Base-by-base conservation (phyloP, 2,797 vertebrate species). In the Heliangelus exortis region DNA sequence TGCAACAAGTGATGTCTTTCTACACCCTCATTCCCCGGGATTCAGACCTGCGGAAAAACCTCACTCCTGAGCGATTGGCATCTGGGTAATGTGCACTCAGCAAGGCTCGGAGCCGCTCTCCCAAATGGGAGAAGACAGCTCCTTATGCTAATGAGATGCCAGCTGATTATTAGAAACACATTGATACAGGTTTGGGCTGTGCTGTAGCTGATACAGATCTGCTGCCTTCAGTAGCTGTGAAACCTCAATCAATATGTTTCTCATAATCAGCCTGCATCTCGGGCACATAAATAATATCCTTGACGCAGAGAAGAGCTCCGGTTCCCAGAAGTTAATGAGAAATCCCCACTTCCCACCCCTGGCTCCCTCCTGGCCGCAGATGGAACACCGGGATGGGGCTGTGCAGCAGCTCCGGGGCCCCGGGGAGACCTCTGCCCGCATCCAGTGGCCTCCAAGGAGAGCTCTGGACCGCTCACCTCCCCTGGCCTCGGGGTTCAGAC, bases 151-250 rank as follows among this genome's bases (percentile, higher is more conserved):
- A 98, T 96, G 97, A 97, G 95, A 96, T 97, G 97, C 95, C 94
- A 96, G 95, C 93, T 97, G 97, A 96, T 97, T 96, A 98, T 97
- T 97, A 96, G 97, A 97, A 97, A 95, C 97, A 98, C 94, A 97
- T 97, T 97, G 97, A 94, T 93, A 80, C 92, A 94, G 95, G 94
- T 93, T 95, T 92, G 96, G 92, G 95, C 39, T 78, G 87, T 83
- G 61, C 73, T 77, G 84, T 89, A 97, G 94, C 96, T 93, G 97
- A 97, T 97, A 97, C 65, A 73, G 58, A 97, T 96, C 95, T 96
- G 91, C 93, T 93, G 96, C 68, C 92, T 73, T 90, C 95, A 94
- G 93, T 90, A 96, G 95, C 94, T 96, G 95, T 95, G 97, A 97
- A 95, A 95, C 97, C 97, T 96, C 97, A 96, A 95, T 96, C 96